Conservation (phyloP, 2,888 invertebrate species). For the Drosophila colorata region DNA sequence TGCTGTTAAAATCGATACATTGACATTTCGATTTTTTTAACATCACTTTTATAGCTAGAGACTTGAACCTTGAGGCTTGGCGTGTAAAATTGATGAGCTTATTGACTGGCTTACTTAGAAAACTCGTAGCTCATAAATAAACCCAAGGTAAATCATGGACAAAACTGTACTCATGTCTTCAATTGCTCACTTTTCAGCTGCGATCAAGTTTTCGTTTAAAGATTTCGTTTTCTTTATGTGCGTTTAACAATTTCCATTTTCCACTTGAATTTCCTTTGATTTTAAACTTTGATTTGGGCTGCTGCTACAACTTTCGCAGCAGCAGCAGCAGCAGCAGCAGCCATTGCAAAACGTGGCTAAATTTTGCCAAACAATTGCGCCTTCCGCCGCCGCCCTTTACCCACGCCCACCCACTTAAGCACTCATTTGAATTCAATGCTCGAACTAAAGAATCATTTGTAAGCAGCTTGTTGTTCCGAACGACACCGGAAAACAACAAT, state of each 20-base stretch:
- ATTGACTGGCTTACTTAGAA: too few species aligned
- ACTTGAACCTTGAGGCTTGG: too few species aligned
- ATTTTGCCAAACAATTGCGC: not conserved
- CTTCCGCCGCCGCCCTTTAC: not conserved
- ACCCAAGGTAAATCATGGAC: not conserved
- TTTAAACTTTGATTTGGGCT: not conserved
- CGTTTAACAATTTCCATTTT: not conserved
- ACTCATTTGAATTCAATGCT: conserved; percentile 58
- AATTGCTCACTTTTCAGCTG: not conserved
- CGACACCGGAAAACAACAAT: conserved; percentile 40
- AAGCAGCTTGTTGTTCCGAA: conserved; percentile 54
- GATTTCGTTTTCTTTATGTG: not conserved
- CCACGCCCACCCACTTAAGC: conserved; percentile 3
- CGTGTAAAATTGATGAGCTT: too few species aligned
- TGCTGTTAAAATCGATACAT: too few species aligned
- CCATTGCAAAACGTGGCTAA: not conserved
- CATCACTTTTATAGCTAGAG: too few species aligned
- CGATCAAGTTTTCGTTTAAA: not conserved
- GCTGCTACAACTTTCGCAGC: too few species aligned
- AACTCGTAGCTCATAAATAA: too few species aligned
- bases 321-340: too few species aligned
- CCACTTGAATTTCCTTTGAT: not conserved
- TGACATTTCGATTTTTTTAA: too few species aligned
- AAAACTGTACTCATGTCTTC: not conserved
- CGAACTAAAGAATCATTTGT: conserved; percentile 57